Conservation (phyloP, 2,113 vertebrate species). For the Sinocyclocheilus anophthalmus region DNA sequence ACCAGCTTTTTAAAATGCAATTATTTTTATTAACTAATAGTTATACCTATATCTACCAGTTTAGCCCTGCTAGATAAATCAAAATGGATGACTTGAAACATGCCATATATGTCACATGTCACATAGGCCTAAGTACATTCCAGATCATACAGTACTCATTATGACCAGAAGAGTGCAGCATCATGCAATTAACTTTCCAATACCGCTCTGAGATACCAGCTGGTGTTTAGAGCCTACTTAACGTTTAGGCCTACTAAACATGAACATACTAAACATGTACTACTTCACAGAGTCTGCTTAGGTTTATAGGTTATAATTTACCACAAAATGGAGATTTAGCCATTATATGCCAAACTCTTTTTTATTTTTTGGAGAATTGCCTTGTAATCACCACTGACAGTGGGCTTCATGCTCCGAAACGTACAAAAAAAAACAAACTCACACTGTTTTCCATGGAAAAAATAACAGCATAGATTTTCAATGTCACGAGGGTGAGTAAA, state of each 20-base stretch:
- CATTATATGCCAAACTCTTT: background rate
- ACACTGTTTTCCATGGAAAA: background rate
- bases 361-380: background rate
- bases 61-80: background rate
- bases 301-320: background rate
- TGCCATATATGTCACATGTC: too few species aligned
- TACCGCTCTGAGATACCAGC: background rate
- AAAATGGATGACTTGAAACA: background rate
- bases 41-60: background rate
- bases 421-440: background rate
- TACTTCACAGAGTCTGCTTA: background rate
- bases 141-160: background rate
- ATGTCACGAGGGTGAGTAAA: background rate
- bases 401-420: background rate
- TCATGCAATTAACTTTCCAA: background rate
- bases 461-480: background rate
- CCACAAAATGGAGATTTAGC: background rate
- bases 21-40: background rate
- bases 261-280: too few species aligned
- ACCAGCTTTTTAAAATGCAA: background rate
- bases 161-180: constrained; percentile 27
- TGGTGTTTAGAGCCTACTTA: background rate
- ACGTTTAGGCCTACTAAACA: background rate
- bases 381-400: background rate
- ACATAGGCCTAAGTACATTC: too few species aligned